Conservation (phyloP, 2,888 invertebrate genomes). For the Cenopis cana region DNA sequence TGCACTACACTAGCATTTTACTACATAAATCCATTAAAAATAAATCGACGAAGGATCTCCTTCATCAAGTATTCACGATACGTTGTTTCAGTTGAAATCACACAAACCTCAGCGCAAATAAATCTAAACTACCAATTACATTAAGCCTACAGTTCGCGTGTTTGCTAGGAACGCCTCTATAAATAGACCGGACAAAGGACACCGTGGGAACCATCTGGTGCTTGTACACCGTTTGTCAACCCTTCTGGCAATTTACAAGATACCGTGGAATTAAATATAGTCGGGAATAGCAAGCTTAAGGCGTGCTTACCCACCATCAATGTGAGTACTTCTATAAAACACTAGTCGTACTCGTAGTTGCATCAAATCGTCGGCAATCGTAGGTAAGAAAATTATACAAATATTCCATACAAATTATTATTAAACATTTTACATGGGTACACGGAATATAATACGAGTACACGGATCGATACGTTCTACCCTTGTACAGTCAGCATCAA, state of each 20-base stretch:
- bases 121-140: constrained; percentile 36
- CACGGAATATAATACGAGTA: neutral
- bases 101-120: constrained; percentile 30
- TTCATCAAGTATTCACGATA: neutral
- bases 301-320: neutral
- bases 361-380: too few species aligned
- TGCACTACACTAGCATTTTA: too few species aligned
- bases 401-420: neutral
- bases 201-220: constrained; percentile 61
- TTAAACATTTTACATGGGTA: neutral
- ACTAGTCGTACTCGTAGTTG: too few species aligned
- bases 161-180: constrained; percentile 43
- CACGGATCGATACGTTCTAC: too few species aligned
- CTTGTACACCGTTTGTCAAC: constrained; percentile 64
- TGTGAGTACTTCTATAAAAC: neutral
- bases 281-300: constrained; percentile 17
- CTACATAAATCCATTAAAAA: too few species aligned
- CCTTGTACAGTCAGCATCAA: too few species aligned
- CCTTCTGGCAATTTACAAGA: constrained; percentile 59
- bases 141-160: constrained; percentile 20
- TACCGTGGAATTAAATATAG: constrained; percentile 56
- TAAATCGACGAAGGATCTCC: neutral
- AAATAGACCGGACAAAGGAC: constrained; percentile 49
- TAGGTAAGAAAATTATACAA: neutral
- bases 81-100: constrained; percentile 4